phyloP scores from a whole-genome alignment of 2,888 invertebrate species.

The Drosophila emarginata region DNA sequence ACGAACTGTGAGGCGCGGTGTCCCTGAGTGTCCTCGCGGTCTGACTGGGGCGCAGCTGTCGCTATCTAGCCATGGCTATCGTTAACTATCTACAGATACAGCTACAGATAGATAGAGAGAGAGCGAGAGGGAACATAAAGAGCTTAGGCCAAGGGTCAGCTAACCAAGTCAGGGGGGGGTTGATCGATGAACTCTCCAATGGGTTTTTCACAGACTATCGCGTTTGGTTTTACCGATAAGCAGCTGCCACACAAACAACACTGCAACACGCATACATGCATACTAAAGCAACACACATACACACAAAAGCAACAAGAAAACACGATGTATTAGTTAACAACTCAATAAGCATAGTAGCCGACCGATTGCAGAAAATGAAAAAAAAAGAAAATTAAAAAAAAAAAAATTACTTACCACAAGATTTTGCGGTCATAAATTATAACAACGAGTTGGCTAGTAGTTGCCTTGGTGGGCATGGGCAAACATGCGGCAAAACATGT shows the following conservation, averaged over 20 bases:
- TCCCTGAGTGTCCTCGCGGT: conserved; percentile 7
- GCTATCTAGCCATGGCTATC: conserved; percentile 66
- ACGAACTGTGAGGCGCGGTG: conserved; percentile 56
- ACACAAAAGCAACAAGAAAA: conserved; percentile 4
- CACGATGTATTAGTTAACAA: conserved; percentile 46
- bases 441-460: conserved; percentile 39
- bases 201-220: conserved; percentile 69
- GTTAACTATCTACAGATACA: conserved; percentile 23
- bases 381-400: not conserved
- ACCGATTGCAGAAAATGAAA: conserved; percentile 33
- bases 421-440: conserved; percentile 56
- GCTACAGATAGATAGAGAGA: conserved; percentile 17
- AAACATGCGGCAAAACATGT: conserved; percentile 54
- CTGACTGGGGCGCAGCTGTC: conserved; percentile 54
- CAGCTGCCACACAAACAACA: conserved; percentile 29
- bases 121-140: not conserved
- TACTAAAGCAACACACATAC: no score
- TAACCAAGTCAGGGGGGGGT: conserved; percentile 30
- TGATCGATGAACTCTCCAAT: conserved; percentile 47
- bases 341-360: conserved; percentile 45
- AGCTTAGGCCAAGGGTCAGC: conserved; percentile 56
- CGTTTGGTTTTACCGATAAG: conserved; percentile 40
- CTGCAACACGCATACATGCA: conserved; percentile 1
- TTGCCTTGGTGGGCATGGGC: conserved; percentile 52
- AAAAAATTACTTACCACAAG: conserved; percentile 36